phyloP scores from a whole-genome alignment of 2,888 invertebrate species.

The Dromius quadrimaculatus region DNA sequence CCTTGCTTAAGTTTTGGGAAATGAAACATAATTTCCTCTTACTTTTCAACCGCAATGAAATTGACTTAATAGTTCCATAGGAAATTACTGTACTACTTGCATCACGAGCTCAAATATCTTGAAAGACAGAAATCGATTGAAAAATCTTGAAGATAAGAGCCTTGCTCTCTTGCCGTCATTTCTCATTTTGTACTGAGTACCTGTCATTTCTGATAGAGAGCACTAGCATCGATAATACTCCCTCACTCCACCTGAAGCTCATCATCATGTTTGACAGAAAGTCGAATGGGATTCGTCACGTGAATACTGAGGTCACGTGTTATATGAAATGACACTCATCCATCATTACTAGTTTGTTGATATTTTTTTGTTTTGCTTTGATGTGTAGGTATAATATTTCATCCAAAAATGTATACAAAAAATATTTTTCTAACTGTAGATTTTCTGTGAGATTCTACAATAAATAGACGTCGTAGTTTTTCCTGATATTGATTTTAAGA shows the following conservation, averaged over 20 bases:
- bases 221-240: not conserved
- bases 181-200: not conserved
- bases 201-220: not conserved
- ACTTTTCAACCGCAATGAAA: no score
- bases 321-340: not conserved
- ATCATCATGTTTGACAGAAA: constrained; percentile 12
- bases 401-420: not conserved
- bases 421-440: no score
- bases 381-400: not conserved
- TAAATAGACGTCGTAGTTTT: not conserved
- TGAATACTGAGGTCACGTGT: not conserved
- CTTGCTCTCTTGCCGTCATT: not conserved
- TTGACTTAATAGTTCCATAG: no score
- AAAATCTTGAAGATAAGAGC: not conserved
- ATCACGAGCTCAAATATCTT: not conserved
- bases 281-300: constrained; percentile 16
- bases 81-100: no score
- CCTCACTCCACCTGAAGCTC: not conserved
- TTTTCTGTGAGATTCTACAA: not conserved
- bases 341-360: constrained; percentile 1
- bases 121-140: no score
- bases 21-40: no score
- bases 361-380: not conserved
- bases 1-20: no score
- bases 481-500: not conserved